These are phyloP conservation scores for Meles meles DNA, from an alignment of 2,113 vertebrate genomes.

Conservation along the genomic window DNA sequence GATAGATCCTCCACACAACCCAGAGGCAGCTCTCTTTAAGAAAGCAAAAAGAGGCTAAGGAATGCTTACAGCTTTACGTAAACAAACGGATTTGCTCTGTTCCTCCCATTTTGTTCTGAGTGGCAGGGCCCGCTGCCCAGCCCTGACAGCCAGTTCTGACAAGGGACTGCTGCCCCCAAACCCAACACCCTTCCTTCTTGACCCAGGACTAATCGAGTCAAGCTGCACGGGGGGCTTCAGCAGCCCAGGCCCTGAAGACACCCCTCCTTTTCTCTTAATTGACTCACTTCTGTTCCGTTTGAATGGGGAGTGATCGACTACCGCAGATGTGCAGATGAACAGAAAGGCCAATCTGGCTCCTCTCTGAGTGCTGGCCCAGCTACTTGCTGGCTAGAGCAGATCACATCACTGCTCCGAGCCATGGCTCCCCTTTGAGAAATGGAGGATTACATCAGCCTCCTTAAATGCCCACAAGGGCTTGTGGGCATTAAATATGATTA, in stretches of 20 bases:
- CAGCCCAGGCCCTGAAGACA: neutral
- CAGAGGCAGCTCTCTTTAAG: neutral
- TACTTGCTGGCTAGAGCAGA: neutral
- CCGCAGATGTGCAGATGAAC: accelerated
- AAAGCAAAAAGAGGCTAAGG: neutral
- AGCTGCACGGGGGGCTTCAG: accelerated
- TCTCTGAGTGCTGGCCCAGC: neutral
- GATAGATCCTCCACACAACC: neutral
- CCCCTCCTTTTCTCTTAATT: accelerated
- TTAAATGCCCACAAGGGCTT: neutral
- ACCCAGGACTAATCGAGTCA: neutral
- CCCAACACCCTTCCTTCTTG: neutral
- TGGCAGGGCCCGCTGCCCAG: neutral
- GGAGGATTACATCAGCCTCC: neutral
- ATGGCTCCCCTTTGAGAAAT: neutral
- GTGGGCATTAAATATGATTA: neutral
- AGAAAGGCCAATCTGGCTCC: neutral
- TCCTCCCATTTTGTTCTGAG: neutral
- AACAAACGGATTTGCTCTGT: neutral
- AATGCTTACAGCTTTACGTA: neutral
- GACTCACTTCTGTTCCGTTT: neutral
- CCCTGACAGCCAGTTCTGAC: neutral
- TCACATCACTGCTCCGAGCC: neutral
- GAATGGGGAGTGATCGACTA: too few relatives aligned
- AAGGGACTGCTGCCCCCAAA: neutral